Conservation (phyloP, 1,140 invertebrate species). For the Prorops nasuta region DNA sequence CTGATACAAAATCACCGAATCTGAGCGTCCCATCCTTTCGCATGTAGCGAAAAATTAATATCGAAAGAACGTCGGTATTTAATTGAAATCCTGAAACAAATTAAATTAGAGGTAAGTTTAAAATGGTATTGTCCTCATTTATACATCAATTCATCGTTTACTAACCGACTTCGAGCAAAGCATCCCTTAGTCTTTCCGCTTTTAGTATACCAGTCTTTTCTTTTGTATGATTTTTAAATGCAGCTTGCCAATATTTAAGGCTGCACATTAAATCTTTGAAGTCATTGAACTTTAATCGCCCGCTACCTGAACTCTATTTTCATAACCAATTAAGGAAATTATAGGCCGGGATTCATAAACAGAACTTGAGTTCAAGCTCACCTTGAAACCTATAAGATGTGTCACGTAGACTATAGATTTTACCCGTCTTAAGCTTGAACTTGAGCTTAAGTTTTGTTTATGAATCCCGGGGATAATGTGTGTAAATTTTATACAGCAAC, state of each 20-base stretch:
- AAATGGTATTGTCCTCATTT: too few relatives aligned
- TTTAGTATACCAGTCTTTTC: conserved; percentile 88
- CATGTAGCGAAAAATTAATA: conserved; percentile 85
- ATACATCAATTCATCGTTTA: too few relatives aligned
- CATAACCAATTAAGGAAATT: conserved; percentile 19
- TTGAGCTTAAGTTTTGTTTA: too few relatives aligned
- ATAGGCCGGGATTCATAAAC: too few relatives aligned
- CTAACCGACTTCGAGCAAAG: conserved; percentile 76
- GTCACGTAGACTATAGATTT: too few relatives aligned
- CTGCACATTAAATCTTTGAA: conserved; percentile 93
- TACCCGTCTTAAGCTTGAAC: too few relatives aligned
- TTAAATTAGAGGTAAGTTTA: conserved; percentile 8
- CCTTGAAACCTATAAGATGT: too few relatives aligned
- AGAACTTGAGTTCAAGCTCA: too few relatives aligned
- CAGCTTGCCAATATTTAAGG: conserved; percentile 86
- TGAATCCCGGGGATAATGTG: neutral
- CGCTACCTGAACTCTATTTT: conserved; percentile 72
- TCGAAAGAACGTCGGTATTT: conserved; percentile 78
- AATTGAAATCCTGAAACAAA: conserved; percentile 71
- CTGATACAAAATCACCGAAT: conserved; percentile 89
- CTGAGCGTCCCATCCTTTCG: conserved; percentile 89
- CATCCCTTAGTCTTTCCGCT: conserved; percentile 82
- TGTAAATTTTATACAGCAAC: neutral
- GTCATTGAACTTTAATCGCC: conserved; percentile 79
- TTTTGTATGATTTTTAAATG: conserved; percentile 87